Percentiles rank a stretch among this genome's conserved stretches.
Conservation (phyloP, 2,797 vertebrate genomes). For the Tadarida brasiliensis region DNA sequence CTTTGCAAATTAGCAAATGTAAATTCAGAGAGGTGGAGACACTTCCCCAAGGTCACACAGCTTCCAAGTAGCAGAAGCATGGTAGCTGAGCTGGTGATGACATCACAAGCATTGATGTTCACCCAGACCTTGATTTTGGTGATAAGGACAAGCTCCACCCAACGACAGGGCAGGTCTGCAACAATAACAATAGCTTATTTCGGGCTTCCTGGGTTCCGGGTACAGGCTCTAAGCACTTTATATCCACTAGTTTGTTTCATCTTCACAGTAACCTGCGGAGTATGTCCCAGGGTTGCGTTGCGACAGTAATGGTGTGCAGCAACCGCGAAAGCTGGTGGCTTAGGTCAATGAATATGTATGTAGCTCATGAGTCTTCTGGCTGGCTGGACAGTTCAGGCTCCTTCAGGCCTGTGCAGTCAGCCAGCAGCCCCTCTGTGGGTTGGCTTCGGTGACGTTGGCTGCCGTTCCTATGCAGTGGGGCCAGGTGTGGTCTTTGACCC, state of each 20-base stretch:
- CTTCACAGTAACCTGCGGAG: background rate
- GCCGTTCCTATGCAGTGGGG: background rate
- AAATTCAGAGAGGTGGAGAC: background rate
- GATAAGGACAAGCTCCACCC: too few species aligned
- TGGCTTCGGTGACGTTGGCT: background rate
- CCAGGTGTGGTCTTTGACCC: background rate
- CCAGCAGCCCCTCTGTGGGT: background rate
- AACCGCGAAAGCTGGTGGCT: background rate
- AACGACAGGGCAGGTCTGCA: background rate
- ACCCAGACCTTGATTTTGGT: background rate
- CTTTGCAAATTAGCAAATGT: background rate
- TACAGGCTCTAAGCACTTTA: too few species aligned
- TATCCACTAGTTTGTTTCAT: background rate
- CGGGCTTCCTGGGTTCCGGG: background rate
- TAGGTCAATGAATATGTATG: background rate
- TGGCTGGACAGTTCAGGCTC: background rate
- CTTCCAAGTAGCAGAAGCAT: too few species aligned
- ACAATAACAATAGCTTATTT: background rate
- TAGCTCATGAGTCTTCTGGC: background rate
- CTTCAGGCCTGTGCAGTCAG: background rate
- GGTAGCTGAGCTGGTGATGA: background rate
- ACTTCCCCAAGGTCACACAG: background rate
- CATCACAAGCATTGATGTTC: background rate
- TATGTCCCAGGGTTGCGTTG: fast-evolving
- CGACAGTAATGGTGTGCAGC: background rate